Evolutionary conservation across 2,113 vertebrate genomes (phyloP), one percentile per base, ranked within the genome.

Genomic region (Proteles cristata): DNA sequence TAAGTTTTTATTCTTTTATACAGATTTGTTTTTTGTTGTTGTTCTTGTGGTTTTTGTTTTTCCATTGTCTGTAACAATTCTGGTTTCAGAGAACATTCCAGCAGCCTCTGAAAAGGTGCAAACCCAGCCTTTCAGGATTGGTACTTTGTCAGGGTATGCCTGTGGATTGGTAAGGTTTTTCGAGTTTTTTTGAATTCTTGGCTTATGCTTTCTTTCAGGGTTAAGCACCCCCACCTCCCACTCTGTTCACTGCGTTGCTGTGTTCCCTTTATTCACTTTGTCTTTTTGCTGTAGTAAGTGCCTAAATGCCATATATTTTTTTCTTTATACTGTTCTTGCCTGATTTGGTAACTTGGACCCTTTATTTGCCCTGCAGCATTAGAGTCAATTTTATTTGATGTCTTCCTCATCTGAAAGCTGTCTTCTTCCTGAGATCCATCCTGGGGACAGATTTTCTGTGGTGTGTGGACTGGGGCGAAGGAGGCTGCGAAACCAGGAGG

Each of bases 391-490:
- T 6, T 92, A 50, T 58, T 80, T 85, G 61, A 61, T 48, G 82
- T 3, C 9, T 74, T 89, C 82, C 33, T 65, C 16, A 65, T 58
- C 48, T 69, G 35, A 48, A 71, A 28, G 31, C 23, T 77, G 11
- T 48, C 88, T 77, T 83, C 61, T 26, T 5, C 69, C 76, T 76
- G n/a, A 86, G 15, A 5, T 83, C 5, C 11, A 12, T 73, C 1
- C 7, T 73, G 25, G 23, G 43, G 31, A 82, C 28, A 35, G 45
- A 26, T 26, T 83, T 63, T 79, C 21, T 28, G 10, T 14, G 21
- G 43, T 6, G 1, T 6, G 10, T 2, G 16, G 17, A 15, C 33
- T 0, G 8, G 23, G 5, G 12, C 68, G n/a, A 35, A 65, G 50
- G 23, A 66, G 26, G 3, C 35, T 88, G 11, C 7, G 71, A 28